phyloP scores from a whole-genome alignment of 1,140 invertebrate species.

The Drosophila tsacasi region DNA sequence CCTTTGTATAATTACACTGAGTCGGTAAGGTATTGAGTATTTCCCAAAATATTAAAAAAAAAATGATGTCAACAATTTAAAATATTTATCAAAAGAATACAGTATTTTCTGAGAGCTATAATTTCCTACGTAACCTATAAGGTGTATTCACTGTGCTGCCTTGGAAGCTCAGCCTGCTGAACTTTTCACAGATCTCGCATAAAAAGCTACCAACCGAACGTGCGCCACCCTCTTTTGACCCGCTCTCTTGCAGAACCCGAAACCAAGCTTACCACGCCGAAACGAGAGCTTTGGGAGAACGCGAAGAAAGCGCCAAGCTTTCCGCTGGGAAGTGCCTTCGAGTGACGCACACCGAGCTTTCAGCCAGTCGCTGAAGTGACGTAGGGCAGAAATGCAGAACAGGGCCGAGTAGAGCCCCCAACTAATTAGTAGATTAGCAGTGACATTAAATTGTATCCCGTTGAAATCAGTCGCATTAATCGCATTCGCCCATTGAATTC shows the following conservation, averaged over 20 bases:
- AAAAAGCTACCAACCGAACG: slow-evolving; percentile 11
- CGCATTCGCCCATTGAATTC: background rate
- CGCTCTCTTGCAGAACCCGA: slow-evolving; percentile 9
- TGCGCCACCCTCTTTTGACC: background rate
- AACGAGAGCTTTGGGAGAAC: slow-evolving; percentile 5
- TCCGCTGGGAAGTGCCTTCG: slow-evolving; percentile 8
- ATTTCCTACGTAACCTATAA: background rate
- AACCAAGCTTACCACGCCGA: slow-evolving; percentile 20
- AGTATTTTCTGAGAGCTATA: background rate
- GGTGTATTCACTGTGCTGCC: background rate
- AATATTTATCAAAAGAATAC: no score
- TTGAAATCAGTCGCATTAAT: background rate
- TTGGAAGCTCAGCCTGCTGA: background rate
- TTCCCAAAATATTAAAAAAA: background rate
- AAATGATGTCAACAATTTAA: no score
- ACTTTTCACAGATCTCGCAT: slow-evolving; percentile 32
- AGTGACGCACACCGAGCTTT: slow-evolving; percentile 57
- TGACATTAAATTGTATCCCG: slow-evolving; percentile 5
- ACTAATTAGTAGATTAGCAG: slow-evolving; percentile 18
- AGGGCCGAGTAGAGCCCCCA: background rate
- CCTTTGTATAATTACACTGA: no score
- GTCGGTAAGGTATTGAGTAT: background rate
- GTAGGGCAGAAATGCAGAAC: slow-evolving; percentile 67
- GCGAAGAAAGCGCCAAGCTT: slow-evolving; percentile 9
- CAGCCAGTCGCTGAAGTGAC: slow-evolving; percentile 57